A percentile compares a stretch with the other conserved stretches of the same genome.
These are phyloP conservation scores for Pteromalus puparum DNA, from an alignment of 1,140 invertebrate species.

Conservation along the genomic window DNA sequence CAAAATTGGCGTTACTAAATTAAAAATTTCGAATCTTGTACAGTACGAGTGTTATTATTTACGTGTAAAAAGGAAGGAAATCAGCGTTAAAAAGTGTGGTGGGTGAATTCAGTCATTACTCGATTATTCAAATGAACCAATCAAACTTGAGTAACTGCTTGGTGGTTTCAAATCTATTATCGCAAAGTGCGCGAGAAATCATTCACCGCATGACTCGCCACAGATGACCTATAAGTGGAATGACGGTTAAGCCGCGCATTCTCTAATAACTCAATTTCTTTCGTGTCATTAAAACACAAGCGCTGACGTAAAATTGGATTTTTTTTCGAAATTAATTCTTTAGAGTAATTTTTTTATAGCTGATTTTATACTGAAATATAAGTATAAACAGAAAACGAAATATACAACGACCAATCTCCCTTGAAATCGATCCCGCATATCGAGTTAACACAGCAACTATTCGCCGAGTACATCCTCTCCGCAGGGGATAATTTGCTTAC, in stretches of 20 bases:
- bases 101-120: background rate
- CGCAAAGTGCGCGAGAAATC: background rate
- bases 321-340: no score
- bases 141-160: background rate
- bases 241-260: background rate
- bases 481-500: constrained; percentile 46
- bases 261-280: constrained; percentile 2
- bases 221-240: background rate
- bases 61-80: background rate
- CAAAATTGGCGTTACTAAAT: no score
- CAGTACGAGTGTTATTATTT: no score
- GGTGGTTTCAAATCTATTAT: constrained; percentile 4
- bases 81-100: background rate
- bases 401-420: constrained; percentile 19
- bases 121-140: constrained; percentile 9
- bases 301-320: no score
- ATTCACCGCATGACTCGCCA: constrained; percentile 4
- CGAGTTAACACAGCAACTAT: constrained; percentile 46
- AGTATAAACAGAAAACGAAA: no score
- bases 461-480: constrained; percentile 11
- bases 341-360: no score
- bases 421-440: constrained; percentile 5
- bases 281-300: background rate
- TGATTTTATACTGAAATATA: no score
- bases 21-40: no score